Percentiles rank a stretch among this genome's conserved stretches.
Evolutionary conservation across 2,797 vertebrate species (phyloP).

Genomic region (Malurus leucopterus): DNA sequence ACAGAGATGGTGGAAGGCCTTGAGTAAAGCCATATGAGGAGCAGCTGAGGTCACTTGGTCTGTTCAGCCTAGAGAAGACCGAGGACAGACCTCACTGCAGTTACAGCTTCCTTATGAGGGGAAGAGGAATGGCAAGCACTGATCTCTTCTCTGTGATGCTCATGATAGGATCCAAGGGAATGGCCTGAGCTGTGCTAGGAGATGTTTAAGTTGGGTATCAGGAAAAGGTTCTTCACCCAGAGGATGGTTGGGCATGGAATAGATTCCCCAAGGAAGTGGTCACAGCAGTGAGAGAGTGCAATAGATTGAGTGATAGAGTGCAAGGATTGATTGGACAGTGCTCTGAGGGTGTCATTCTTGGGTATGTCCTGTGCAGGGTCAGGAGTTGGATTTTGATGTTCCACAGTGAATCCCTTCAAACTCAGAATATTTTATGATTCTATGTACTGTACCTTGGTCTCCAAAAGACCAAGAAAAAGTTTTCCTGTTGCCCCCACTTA

Average conservation of each 20-base stretch:
- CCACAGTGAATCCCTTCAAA: neutral
- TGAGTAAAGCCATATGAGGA: accelerated
- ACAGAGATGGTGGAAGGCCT: neutral
- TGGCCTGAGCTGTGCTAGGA: neutral
- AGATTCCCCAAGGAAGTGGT: neutral
- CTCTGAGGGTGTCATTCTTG: too few species aligned
- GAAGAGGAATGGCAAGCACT: neutral
- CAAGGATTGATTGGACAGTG: neutral
- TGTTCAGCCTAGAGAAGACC: neutral
- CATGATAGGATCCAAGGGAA: accelerated
- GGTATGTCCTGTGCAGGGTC: too few species aligned
- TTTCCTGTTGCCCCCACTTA: neutral
- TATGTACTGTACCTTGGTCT: neutral
- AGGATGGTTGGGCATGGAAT: accelerated
- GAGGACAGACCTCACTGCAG: accelerated
- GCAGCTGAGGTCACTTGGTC: neutral
- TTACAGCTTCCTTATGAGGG: accelerated
- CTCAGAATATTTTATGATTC: neutral
- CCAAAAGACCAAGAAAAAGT: neutral
- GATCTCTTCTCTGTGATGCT: neutral
- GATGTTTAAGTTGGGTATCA: neutral
- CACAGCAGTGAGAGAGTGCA: neutral
- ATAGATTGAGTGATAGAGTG: neutral
- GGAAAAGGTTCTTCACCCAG: neutral
- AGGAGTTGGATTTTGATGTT: neutral